phyloP scores from a whole-genome alignment of 2,888 invertebrate genomes.

The Mechanitis messenoides region DNA sequence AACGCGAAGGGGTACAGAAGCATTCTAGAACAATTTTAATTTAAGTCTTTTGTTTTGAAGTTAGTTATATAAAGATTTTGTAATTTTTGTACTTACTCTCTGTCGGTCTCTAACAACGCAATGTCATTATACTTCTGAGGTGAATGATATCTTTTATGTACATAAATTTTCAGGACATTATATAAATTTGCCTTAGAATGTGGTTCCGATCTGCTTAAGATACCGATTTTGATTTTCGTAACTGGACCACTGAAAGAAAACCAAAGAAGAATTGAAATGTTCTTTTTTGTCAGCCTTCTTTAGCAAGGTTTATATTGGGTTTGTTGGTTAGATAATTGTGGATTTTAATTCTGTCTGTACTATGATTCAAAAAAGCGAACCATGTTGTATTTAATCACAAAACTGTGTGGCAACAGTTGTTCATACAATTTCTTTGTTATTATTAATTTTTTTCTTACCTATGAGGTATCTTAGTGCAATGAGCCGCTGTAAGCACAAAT shows the following conservation, averaged over 20 bases:
- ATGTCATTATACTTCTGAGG: slow-evolving; percentile 1
- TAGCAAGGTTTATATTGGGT: too few species aligned
- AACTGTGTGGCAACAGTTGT: too few species aligned
- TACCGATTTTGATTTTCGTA: slow-evolving; percentile 32
- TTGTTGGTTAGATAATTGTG: too few species aligned
- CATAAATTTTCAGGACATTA: slow-evolving; percentile 32
- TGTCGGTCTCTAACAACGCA: not conserved
- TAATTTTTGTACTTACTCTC: not conserved
- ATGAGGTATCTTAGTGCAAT: slow-evolving; percentile 33
- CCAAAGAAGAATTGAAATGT: too few species aligned
- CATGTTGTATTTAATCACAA: too few species aligned
- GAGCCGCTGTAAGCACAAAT: slow-evolving; percentile 50
- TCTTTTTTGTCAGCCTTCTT: too few species aligned
- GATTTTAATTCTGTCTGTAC: too few species aligned
- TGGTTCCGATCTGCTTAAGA: slow-evolving; percentile 30
- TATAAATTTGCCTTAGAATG: slow-evolving; percentile 30
- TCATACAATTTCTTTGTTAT: too few species aligned
- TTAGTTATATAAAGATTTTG: not conserved
- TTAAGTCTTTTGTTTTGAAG: too few species aligned
- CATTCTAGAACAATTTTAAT: slow-evolving; percentile 34
- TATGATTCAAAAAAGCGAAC: too few species aligned
- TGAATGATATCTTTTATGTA: slow-evolving; percentile 35
- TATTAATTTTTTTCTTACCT: not conserved
- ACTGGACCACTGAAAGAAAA: slow-evolving; percentile 34
- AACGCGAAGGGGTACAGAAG: slow-evolving; percentile 36